A percentile compares a stretch with the other conserved stretches of the same genome.
Conservation (phyloP, 2,888 invertebrate species). For the Tiphia femorata region DNA sequence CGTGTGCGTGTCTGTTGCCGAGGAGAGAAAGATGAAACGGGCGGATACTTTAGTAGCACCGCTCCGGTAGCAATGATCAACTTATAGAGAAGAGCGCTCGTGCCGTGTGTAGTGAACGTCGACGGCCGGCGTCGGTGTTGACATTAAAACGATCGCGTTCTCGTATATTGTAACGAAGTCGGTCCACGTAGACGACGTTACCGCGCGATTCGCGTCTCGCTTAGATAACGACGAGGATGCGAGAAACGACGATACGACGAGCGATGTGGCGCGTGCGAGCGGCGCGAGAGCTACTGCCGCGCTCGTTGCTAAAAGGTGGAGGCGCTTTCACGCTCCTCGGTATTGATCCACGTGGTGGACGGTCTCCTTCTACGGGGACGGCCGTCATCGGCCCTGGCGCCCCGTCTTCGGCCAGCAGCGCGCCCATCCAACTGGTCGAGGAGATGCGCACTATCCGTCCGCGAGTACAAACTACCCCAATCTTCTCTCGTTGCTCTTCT, state of each 20-base stretch:
- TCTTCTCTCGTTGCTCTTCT: too few relatives aligned
- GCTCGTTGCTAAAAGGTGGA: conserved; percentile 39
- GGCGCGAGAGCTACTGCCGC: conserved; percentile 60
- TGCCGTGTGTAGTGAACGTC: not conserved
- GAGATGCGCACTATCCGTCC: not conserved
- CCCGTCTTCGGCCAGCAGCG: conserved; percentile 18
- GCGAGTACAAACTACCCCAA: not conserved
- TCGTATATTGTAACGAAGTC: too few relatives aligned
- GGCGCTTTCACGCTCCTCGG: conserved; percentile 49
- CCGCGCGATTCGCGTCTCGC: not conserved
- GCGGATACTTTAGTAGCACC: too few relatives aligned
- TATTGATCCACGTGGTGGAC: conserved; percentile 57
- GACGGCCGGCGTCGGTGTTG: too few relatives aligned
- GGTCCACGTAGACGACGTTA: too few relatives aligned
- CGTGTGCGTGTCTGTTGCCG: too few relatives aligned
- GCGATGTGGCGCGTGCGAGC: conserved; percentile 55
- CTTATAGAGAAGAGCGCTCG: not conserved
- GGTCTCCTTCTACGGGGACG: conserved; percentile 23
- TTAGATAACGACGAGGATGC: not conserved
- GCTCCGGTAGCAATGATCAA: too few relatives aligned
- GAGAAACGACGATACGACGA: conserved; percentile 16
- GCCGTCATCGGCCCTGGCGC: conserved; percentile 15
- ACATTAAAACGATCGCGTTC: too few relatives aligned
- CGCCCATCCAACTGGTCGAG: conserved; percentile 13
- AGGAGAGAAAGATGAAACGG: too few relatives aligned